phyloP scores from a whole-genome alignment of 2,113 vertebrate genomes.

The Typhlomys cinereus region DNA sequence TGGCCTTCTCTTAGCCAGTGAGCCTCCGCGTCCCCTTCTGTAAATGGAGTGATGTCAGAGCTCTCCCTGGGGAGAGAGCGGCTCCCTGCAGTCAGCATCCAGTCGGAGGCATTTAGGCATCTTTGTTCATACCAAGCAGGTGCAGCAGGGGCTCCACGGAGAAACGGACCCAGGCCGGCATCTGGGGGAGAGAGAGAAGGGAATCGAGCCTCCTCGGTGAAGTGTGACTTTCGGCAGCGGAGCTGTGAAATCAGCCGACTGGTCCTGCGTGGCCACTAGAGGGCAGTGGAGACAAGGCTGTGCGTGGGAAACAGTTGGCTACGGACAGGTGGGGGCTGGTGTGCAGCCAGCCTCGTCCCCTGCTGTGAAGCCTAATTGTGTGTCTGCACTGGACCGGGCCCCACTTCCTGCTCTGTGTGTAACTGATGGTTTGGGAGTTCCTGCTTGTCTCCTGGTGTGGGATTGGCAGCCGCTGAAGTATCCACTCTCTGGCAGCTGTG shows the following conservation, averaged over 20 bases:
- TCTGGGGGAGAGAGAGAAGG: background rate
- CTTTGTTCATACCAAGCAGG: background rate
- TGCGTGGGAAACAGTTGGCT: accelerated
- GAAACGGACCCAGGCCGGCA: background rate
- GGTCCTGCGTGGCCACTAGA: constrained; percentile 20
- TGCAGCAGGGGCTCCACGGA: background rate
- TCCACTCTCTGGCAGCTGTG: constrained; percentile 34
- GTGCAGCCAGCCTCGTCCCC: background rate
- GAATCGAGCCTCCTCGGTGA: background rate
- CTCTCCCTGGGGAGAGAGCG: accelerated
- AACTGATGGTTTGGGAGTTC: background rate
- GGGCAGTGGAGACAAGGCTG: constrained; percentile 58
- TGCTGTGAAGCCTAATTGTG: background rate
- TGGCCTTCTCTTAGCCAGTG: background rate
- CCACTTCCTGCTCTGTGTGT: background rate
- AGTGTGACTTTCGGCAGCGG: background rate
- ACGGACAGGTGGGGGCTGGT: background rate
- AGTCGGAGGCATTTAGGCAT: background rate
- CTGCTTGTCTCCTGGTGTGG: background rate
- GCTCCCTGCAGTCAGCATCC: background rate
- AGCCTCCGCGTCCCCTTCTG: background rate
- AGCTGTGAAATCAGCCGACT: background rate
- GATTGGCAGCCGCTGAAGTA: background rate
- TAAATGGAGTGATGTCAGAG: background rate
- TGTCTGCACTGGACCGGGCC: background rate